phyloP scores from a whole-genome alignment of 2,888 invertebrate genomes.

The Trachelus stipa region DNA sequence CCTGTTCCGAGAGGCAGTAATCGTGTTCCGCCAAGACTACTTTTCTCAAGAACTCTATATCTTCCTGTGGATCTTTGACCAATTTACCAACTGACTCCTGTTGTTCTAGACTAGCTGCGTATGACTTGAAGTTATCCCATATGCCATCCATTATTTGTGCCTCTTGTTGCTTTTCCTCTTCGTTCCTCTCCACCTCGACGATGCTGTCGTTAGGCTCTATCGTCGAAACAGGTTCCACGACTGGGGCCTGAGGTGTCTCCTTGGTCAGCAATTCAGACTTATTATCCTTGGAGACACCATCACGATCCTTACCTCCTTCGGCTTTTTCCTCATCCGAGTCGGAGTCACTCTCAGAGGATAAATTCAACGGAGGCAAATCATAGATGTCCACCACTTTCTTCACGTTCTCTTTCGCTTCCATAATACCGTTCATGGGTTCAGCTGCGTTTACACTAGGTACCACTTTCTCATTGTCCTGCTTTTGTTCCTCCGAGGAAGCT shows the following conservation, averaged over 20 bases:
- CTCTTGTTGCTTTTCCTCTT: slow-evolving; percentile 69
- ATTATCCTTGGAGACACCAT: slow-evolving; percentile 40
- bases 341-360: slow-evolving; percentile 85
- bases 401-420: slow-evolving; percentile 57
- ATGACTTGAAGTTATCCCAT: slow-evolving; percentile 83
- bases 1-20: slow-evolving; percentile 70
- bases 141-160: slow-evolving; percentile 77
- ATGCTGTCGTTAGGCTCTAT: slow-evolving; percentile 33
- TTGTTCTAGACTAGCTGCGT: slow-evolving; percentile 78
- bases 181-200: slow-evolving; percentile 54
- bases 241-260: slow-evolving; percentile 27
- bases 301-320: slow-evolving; percentile 15
- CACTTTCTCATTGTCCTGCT: slow-evolving; percentile 29
- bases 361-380: slow-evolving; percentile 83
- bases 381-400: slow-evolving; percentile 72
- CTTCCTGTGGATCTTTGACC: slow-evolving; percentile 38
- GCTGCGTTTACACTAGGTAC: slow-evolving; percentile 16
- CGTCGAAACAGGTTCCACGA: slow-evolving; percentile 21
- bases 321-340: slow-evolving; percentile 70
- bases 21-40: slow-evolving; percentile 76
- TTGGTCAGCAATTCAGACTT: slow-evolving; percentile 30
- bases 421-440: slow-evolving; percentile 51
- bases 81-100: slow-evolving; percentile 48
- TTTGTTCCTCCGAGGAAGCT: slow-evolving; percentile 24
- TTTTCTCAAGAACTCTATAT: slow-evolving; percentile 50